A percentile compares a stretch with the other conserved stretches of the same genome.
These are phyloP conservation scores for Drosophila eugracilis DNA, from an alignment of 1,140 invertebrate species.

Conservation along the genomic window DNA sequence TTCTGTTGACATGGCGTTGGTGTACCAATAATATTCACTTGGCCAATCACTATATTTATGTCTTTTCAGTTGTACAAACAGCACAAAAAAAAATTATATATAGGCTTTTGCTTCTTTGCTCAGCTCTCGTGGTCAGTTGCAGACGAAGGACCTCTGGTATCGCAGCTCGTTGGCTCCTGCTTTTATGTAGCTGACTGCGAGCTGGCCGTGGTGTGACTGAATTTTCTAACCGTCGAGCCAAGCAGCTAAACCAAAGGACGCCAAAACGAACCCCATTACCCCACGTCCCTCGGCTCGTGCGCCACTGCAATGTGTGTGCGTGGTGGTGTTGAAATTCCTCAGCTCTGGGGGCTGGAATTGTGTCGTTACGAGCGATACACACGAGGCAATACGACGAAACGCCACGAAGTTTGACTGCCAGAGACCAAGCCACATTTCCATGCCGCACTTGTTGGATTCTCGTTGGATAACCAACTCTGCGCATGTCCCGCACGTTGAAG, in stretches of 20 bases:
- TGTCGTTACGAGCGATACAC: slow-evolving; percentile 9
- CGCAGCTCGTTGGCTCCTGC: slow-evolving; percentile 19
- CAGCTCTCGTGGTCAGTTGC: slow-evolving; percentile 37
- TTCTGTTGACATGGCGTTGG: slow-evolving; percentile 12
- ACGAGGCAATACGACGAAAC: slow-evolving; percentile 10
- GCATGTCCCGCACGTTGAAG: slow-evolving; percentile 45
- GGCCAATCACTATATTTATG: slow-evolving; percentile 4
- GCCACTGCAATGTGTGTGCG: slow-evolving; percentile 24
- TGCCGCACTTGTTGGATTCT: slow-evolving; percentile 83
- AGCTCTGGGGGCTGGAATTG: slow-evolving; percentile 22
- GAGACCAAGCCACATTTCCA: slow-evolving; percentile 39
- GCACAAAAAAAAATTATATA: slow-evolving; percentile 13
- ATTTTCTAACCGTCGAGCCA: slow-evolving; percentile 4
- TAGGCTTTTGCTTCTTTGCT: slow-evolving; percentile 1
- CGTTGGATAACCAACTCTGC: slow-evolving; percentile 23
- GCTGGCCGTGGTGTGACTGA: slow-evolving; percentile 70
- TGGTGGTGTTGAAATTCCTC: slow-evolving; percentile 51
- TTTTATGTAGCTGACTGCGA: slow-evolving; percentile 53
- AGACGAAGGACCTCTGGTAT: slow-evolving; percentile 16
- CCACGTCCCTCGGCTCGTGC: not conserved
- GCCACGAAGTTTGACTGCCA: not conserved
- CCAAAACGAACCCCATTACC: slow-evolving; percentile 6
- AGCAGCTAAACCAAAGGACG: slow-evolving; percentile 32
- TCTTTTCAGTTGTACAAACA: slow-evolving; percentile 11
- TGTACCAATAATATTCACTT: slow-evolving; percentile 9